Conservation (phyloP, 2,797 vertebrate species). For the Tokudaia tokunoshimensis region DNA sequence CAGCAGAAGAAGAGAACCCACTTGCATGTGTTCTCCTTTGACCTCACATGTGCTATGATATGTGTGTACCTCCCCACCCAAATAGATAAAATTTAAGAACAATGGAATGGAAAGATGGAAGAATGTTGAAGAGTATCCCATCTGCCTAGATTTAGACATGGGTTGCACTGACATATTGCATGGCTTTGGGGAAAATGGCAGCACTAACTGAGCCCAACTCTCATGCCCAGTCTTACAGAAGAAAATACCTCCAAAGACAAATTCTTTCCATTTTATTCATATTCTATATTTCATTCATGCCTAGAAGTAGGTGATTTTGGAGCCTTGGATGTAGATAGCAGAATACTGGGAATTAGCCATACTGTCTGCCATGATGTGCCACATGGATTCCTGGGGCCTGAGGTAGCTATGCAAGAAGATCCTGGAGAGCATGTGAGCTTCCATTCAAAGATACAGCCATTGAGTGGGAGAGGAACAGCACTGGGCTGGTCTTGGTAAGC, state of each 20-base stretch:
- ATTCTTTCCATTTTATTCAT: not conserved
- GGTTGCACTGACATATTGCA: not conserved
- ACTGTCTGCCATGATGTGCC: not conserved
- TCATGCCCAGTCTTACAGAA: not conserved
- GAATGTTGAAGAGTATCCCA: not conserved
- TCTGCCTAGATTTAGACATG: conserved; percentile 24
- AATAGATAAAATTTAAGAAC: not conserved
- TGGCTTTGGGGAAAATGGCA: not conserved
- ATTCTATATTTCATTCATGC: not conserved
- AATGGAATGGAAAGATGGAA: not conserved
- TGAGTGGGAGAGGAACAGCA: not conserved
- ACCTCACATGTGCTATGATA: not conserved
- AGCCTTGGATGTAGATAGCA: not conserved
- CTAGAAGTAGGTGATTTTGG: not conserved
- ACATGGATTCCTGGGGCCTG: not conserved
- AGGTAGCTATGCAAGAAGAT: not conserved
- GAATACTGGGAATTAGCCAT: not conserved
- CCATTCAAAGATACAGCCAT: not conserved
- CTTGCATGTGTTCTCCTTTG: not conserved
- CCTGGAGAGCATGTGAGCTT: not conserved
- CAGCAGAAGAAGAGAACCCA: not conserved
- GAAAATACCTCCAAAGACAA: conserved; percentile 8
- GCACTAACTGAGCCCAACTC: not conserved
- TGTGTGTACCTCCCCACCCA: too few relatives aligned
- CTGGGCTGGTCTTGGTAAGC: not conserved